A percentile compares a stretch with the other conserved stretches of the same genome.
These are phyloP conservation scores for Pharmacophagus antenor DNA, from an alignment of 2,888 invertebrate genomes.

Conservation along the genomic window DNA sequence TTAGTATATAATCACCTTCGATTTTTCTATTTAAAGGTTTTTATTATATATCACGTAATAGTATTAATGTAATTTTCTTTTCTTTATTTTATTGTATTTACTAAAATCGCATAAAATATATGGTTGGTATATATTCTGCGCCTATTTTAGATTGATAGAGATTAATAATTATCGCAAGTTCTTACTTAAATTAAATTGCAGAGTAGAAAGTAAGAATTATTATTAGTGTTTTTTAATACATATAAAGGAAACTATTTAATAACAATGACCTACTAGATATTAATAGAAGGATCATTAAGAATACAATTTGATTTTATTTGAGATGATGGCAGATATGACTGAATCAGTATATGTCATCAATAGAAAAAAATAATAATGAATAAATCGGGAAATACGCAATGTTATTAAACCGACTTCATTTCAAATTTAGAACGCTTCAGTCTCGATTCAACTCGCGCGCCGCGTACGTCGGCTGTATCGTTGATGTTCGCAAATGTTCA, in stretches of 20 bases:
- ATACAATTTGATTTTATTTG: neutral
- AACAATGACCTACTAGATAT: neutral
- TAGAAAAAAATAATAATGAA: conserved; percentile 43
- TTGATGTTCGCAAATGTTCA: conserved; percentile 33
- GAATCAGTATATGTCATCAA: conserved; percentile 60
- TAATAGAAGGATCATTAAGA: neutral
- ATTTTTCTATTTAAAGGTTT: too few species aligned
- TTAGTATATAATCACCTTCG: too few species aligned
- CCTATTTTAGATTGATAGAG: too few species aligned
- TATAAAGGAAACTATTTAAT: neutral
- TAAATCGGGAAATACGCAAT: conserved; percentile 74
- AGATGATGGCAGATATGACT: conserved; percentile 38
- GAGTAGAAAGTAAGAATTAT: too few species aligned
- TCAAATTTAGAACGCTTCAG: conserved; percentile 76
- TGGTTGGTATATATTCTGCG: too few species aligned
- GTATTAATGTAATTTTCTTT: too few species aligned
- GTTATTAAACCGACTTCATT: conserved; percentile 75
- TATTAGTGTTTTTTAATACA: neutral
- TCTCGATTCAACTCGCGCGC: conserved; percentile 57
- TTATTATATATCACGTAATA: too few species aligned
- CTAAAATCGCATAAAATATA: too few species aligned
- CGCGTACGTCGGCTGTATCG: conserved; percentile 60
- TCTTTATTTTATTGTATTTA: too few species aligned
- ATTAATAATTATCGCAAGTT: too few species aligned
- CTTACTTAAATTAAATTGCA: too few species aligned